These are phyloP conservation scores for Dipodomys stephensi DNA, from an alignment of 2,113 vertebrate species.

Conservation along the genomic window DNA sequence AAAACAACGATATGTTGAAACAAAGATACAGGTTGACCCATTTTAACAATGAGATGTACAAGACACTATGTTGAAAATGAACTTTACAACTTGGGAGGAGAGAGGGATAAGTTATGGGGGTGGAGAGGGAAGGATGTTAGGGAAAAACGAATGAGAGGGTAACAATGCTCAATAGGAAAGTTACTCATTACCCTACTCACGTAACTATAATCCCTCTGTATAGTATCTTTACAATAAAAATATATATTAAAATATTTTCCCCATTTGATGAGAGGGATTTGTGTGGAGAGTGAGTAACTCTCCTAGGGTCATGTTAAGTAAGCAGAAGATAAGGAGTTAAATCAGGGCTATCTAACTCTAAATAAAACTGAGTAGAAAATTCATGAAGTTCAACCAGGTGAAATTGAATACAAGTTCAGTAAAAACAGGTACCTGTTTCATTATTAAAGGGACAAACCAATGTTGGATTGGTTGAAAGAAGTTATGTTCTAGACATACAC, in stretches of 20 bases:
- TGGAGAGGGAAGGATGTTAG: no score
- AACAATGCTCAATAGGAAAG: no score
- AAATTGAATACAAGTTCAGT: neutral
- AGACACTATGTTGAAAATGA: no score
- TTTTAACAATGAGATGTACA: no score
- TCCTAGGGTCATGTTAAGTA: neutral
- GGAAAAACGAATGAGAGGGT: no score
- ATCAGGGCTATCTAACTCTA: neutral
- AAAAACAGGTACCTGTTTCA: neutral
- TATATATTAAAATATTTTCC: neutral
- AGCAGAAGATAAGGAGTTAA: neutral
- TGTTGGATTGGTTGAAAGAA: neutral
- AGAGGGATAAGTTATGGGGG: no score
- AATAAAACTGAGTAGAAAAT: slow-evolving; percentile 3
- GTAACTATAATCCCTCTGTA: no score
- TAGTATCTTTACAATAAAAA: no score
- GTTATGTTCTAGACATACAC: neutral
- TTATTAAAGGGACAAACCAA: neutral
- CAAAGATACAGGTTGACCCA: no score
- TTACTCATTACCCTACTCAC: no score
- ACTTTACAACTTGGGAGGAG: no score
- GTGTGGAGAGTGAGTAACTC: neutral
- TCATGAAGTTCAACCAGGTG: neutral
- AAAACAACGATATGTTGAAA: no score
- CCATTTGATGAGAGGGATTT: neutral